phyloP scores from a whole-genome alignment of 2,113 vertebrate genomes.

The Poeciliopsis turrubarensis region DNA sequence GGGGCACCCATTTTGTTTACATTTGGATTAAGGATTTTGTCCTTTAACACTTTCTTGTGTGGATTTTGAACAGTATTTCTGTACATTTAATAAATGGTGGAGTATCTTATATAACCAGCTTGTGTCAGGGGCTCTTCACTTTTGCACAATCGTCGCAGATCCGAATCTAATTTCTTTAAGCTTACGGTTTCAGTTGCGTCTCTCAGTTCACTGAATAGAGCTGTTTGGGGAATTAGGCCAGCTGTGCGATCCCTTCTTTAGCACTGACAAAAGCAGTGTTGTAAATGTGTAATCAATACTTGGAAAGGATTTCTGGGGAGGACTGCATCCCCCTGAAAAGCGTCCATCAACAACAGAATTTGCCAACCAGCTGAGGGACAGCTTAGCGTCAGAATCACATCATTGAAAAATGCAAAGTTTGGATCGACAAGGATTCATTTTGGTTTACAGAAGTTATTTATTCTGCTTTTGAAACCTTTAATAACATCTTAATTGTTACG shows the following conservation, averaged over 20 bases:
- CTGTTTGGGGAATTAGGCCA: background rate
- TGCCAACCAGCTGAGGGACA: no score
- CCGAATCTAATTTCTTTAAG: background rate
- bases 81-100: slow-evolving; percentile 81
- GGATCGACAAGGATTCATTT: no score
- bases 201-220: background rate
- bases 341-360: background rate
- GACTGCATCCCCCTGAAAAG: background rate
- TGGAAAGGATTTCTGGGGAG: background rate
- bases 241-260: background rate
- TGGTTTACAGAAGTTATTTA: no score
- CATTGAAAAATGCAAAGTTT: no score
- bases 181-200: background rate
- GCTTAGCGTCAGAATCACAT: no score
- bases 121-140: slow-evolving; percentile 51
- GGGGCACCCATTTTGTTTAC: slow-evolving; percentile 70
- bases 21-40: slow-evolving; percentile 61
- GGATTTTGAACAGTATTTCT: slow-evolving; percentile 78
- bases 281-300: background rate
- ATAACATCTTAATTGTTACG: no score
- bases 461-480: no score
- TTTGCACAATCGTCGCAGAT: background rate
- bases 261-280: background rate
- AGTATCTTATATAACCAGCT: slow-evolving; percentile 67
- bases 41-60: slow-evolving; percentile 65